These are phyloP conservation scores for Nyctereutes procyonoides DNA, from an alignment of 2,113 vertebrate genomes.

Conservation along the genomic window DNA sequence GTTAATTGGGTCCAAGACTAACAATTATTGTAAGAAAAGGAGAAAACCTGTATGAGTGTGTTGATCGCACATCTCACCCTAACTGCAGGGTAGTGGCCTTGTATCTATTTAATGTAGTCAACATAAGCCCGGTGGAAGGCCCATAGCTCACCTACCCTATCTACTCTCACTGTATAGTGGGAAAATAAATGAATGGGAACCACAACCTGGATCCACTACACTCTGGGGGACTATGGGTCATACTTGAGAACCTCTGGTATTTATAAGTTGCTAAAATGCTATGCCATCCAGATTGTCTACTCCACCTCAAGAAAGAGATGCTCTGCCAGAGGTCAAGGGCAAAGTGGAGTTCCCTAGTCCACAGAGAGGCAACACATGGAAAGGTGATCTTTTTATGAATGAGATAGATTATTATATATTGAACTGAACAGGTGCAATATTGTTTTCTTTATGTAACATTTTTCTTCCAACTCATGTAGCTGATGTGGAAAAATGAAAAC, in stretches of 20 bases:
- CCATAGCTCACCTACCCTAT: background rate
- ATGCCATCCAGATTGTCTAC: accelerated
- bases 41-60: background rate
- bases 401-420: background rate
- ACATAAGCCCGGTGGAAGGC: accelerated
- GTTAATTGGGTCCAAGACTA: background rate
- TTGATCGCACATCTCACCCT: background rate
- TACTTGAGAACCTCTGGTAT: background rate
- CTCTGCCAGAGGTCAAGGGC: background rate
- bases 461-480: background rate
- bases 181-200: background rate
- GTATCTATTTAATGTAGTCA: background rate
- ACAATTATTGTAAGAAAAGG: background rate
- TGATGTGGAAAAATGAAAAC: background rate
- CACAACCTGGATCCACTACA: background rate
- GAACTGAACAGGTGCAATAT: background rate
- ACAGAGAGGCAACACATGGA: background rate
- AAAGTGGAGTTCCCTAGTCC: background rate
- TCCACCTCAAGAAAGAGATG: background rate
- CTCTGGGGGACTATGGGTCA: background rate
- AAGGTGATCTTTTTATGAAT: background rate
- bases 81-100: accelerated
- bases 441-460: background rate
- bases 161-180: background rate
- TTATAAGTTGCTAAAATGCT: background rate